Percentiles rank a stretch among this genome's conserved stretches.
phyloP scores from a whole-genome alignment of 2,113 vertebrate species.

The Trematomus loennbergii region DNA sequence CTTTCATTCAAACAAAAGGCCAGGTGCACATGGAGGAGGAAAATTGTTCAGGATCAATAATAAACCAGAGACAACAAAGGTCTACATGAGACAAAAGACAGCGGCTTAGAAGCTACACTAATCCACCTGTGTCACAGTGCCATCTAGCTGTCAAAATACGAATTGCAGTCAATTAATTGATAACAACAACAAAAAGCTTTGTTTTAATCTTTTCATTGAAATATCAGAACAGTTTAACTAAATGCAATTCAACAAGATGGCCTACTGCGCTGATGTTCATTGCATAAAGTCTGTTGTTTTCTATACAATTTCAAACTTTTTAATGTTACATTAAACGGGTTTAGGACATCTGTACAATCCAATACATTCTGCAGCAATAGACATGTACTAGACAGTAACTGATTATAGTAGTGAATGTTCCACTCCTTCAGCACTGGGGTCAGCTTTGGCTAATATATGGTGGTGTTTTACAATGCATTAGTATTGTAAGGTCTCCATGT shows the following conservation, averaged over 20 bases:
- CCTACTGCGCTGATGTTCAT: background rate
- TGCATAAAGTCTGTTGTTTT: background rate
- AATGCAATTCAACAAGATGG: background rate
- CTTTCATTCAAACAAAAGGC: constrained; percentile 18
- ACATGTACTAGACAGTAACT: background rate
- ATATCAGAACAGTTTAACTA: background rate
- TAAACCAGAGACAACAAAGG: constrained; percentile 39
- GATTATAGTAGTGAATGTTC: background rate
- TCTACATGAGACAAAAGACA: constrained; percentile 57
- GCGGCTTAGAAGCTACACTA: background rate
- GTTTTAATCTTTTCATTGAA: too few species aligned
- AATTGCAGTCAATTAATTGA: background rate
- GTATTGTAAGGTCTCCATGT: background rate
- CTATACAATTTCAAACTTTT: background rate
- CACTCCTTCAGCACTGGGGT: background rate
- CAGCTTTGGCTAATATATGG: background rate
- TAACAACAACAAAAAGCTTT: background rate
- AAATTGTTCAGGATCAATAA: constrained; percentile 2
- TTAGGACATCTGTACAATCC: background rate
- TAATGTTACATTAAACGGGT: background rate
- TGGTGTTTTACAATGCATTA: background rate
- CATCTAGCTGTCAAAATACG: constrained; percentile 60
- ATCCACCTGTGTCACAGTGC: constrained; percentile 63
- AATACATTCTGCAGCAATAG: background rate
- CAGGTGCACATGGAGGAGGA: constrained; percentile 17